Evolutionary conservation across 1,140 invertebrate species (phyloP), one percentile per base, ranked within the genome.

Genomic region (Drepana arcuata): DNA sequence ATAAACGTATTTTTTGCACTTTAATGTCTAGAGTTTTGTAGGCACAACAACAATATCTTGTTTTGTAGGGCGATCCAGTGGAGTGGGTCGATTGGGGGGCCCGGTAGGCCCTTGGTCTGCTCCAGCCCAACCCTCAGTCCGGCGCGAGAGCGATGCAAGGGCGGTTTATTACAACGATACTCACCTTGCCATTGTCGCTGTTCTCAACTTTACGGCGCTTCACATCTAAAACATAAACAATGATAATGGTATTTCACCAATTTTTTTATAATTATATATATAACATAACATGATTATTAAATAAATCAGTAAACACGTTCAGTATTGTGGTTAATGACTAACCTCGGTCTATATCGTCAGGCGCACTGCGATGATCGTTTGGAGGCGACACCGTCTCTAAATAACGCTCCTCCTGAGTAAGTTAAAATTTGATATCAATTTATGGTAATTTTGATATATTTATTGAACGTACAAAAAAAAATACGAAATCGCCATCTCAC

Each of bases 151-250:
- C 62, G 75, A 77, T 67, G 79, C 82, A 70, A 74, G 74, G 59
- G 48, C 67, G 63, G 40, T 51, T 78, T 70, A 72, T 63, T 51
- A 68, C 59, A 60, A 85, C 80, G 77, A 87, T 90, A 89, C 88
- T 88, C 87, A 93, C 91, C 90, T 93, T 93, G 63, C 71, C 64
- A 74, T 88, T 88, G 64, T 86, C 83, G 70, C 78, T 86, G 65
- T 77, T 84, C 71, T 94, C 92, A 70, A 93, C 60, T 88, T 93
- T 94, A 85, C 92, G 88, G 81, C 92, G 86, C 85, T 94, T 94
- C 51, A 88, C 85, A 79, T 93, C 90, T 91, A 78, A 15, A 82
- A 86, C 41, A 42, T 27, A 18, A 12, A 21, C 0, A 35, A 25
- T 21, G 9, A 41, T 36, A 15, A 32, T 29, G 18, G 2, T 16